Conservation (phyloP, 2,113 vertebrate species). For the human region GRCh38 chr3:115078001-115078500, state of each 20-base stretch:
- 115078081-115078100: not conserved
- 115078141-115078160: not conserved
- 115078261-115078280: slow-evolving; percentile 27
- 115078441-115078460: not conserved
- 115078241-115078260: not conserved
- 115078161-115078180: not conserved
- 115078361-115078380: not conserved
- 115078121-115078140: not conserved
- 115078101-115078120: not conserved
- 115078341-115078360: slow-evolving; percentile 7
- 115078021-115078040: slow-evolving; percentile 28
- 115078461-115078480: not conserved
- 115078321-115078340: not conserved
- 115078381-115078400: slow-evolving; percentile 30
- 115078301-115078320: not conserved
- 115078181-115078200: not conserved
- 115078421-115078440: slow-evolving; percentile 4
- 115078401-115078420: not conserved
- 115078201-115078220: not conserved
- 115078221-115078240: not conserved
- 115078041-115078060: not conserved
- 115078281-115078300: not conserved
- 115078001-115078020: slow-evolving; percentile 12
- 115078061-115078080: not conserved
- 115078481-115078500: slow-evolving; percentile 3